phyloP scores from a whole-genome alignment of 2,113 vertebrate species.

The Gymnocephalus cernua region DNA sequence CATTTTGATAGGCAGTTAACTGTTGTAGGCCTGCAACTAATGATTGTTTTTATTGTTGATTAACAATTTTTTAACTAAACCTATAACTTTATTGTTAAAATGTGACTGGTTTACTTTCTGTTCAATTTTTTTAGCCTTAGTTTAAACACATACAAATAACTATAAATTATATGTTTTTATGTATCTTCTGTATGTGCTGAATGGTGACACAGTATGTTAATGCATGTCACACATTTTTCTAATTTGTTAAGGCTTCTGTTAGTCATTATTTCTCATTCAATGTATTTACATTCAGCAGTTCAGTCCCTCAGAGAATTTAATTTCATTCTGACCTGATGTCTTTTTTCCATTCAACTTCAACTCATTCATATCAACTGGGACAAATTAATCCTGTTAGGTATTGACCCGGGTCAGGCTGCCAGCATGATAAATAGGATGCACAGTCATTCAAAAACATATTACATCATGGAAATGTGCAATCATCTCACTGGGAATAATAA shows the following conservation, averaged over 20 bases:
- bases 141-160: background rate
- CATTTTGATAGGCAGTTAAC: background rate
- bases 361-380: conserved; percentile 41
- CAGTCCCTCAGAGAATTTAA: conserved; percentile 17
- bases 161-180: background rate
- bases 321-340: conserved; percentile 18
- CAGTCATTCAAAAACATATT: conserved; percentile 55
- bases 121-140: background rate
- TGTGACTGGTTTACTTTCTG: background rate
- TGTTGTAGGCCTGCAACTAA: background rate
- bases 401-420: conserved; percentile 46
- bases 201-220: background rate
- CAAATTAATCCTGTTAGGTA: conserved; percentile 47
- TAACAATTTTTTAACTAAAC: background rate
- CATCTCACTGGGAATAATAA: conserved; percentile 29
- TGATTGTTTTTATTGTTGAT: background rate
- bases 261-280: conserved; percentile 1
- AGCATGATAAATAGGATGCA: conserved; percentile 40
- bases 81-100: background rate
- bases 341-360: conserved; percentile 23
- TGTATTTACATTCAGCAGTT: conserved; percentile 23
- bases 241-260: background rate
- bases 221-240: background rate
- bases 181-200: background rate
- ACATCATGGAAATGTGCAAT: conserved; percentile 34